Evolutionary conservation across 2,888 invertebrate genomes (phyloP).

Genomic region (Tetanocera ferruginea): DNA sequence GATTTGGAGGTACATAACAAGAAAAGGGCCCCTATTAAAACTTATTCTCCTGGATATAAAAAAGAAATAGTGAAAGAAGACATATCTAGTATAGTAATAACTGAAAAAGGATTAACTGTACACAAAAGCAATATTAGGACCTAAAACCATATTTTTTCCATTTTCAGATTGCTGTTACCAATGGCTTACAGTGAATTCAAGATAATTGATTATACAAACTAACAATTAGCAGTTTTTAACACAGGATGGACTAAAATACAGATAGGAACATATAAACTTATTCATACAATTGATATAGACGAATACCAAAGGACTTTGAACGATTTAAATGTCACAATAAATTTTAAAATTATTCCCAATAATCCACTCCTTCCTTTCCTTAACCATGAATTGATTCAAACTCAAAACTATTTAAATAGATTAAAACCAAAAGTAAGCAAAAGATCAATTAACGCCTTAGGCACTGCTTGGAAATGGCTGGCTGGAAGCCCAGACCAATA

Average conservation of each 20-base stretch:
- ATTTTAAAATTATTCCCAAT: not conserved
- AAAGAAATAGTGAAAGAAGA: not conserved
- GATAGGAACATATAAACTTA: no score
- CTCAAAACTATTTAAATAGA: not conserved
- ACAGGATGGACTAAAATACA: not conserved
- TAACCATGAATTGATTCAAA: not conserved
- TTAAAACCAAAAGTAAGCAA: not conserved
- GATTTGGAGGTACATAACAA: slow-evolving; percentile 7
- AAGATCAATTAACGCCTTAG: not conserved
- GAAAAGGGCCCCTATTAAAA: not conserved
- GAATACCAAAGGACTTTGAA: not conserved
- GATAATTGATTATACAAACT: not conserved
- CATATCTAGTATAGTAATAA: not conserved
- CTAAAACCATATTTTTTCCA: no score
- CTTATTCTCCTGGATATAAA: not conserved
- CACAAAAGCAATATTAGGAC: not conserved
- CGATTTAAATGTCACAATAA: not conserved
- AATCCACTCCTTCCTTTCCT: not conserved
- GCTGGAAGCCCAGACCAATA: not conserved
- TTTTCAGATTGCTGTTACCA: no score
- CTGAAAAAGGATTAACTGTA: not conserved
- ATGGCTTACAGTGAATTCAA: not conserved
- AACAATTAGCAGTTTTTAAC: not conserved
- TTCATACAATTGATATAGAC: no score
- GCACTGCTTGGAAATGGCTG: not conserved